Percentiles rank a stretch among this genome's conserved stretches.
These are phyloP conservation scores for Pyrocoelia pectoralis DNA, from an alignment of 2,888 invertebrate species.

Conservation along the genomic window DNA sequence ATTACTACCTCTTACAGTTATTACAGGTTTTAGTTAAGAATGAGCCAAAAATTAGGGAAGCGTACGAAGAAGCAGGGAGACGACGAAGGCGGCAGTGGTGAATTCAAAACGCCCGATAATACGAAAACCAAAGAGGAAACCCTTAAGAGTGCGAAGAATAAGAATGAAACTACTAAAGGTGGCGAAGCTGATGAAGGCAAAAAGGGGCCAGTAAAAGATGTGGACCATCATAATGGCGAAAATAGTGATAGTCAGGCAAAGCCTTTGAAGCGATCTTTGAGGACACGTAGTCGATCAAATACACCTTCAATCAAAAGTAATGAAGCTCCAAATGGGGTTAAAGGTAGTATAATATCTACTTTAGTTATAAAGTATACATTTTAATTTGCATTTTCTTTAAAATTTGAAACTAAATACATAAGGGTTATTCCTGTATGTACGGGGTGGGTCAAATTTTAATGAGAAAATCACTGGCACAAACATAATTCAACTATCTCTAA, in stretches of 20 bases:
- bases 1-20: constrained; percentile 5
- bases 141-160: not conserved
- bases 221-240: not conserved
- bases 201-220: constrained; percentile 3
- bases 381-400: too few relatives aligned
- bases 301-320: constrained; percentile 23
- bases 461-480: too few relatives aligned
- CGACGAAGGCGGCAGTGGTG: constrained; percentile 16
- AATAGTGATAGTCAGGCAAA: not conserved
- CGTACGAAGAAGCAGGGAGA: constrained; percentile 20
- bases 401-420: too few relatives aligned
- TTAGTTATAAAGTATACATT: not conserved
- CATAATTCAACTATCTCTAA: too few relatives aligned
- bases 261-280: constrained; percentile 9
- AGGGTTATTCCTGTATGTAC: too few relatives aligned
- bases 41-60: constrained; percentile 28
- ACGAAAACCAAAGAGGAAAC: constrained; percentile 18
- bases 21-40: constrained; percentile 12
- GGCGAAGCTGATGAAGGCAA: constrained; percentile 8
- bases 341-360: constrained; percentile 1
- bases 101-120: constrained; percentile 18
- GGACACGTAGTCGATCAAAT: constrained; percentile 26
- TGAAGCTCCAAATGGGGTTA: constrained; percentile 7
- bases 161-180: not conserved
- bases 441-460: too few relatives aligned